Evolutionary conservation across 2,888 invertebrate species (phyloP).

Genomic region (Acleris sparsana): DNA sequence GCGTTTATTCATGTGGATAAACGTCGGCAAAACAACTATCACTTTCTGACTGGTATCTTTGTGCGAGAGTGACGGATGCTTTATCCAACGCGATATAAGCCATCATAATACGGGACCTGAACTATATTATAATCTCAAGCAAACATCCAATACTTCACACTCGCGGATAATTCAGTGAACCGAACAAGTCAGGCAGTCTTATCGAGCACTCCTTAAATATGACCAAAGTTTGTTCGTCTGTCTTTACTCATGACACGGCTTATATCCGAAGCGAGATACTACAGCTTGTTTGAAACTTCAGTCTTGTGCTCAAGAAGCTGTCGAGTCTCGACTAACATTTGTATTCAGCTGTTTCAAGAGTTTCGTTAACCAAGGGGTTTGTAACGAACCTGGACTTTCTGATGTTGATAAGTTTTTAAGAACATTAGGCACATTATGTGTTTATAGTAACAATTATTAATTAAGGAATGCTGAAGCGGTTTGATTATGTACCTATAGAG

Average conservation of each 20-base stretch:
- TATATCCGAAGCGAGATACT: conserved; percentile 16
- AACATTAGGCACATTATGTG: too few species aligned
- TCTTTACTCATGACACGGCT: conserved; percentile 23
- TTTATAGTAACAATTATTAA: too few species aligned
- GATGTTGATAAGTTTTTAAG: not conserved
- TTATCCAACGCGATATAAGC: too few species aligned
- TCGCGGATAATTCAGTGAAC: conserved; percentile 18
- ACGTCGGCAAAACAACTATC: too few species aligned
- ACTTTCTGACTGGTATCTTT: too few species aligned
- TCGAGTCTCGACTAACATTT: conserved; percentile 16
- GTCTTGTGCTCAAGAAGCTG: not conserved
- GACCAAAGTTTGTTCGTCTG: conserved; percentile 26
- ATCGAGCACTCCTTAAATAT: conserved; percentile 29
- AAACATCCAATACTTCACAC: conserved; percentile 21
- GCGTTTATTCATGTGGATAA: too few species aligned
- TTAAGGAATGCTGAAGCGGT: too few species aligned
- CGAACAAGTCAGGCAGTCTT: conserved; percentile 16
- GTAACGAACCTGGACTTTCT: conserved; percentile 9
- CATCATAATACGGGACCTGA: too few species aligned
- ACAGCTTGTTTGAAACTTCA: conserved; percentile 14
- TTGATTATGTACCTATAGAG: too few species aligned
- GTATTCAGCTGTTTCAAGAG: conserved; percentile 18
- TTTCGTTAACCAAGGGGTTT: conserved; percentile 11
- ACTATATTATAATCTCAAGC: too few species aligned
- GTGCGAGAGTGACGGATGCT: too few species aligned